Evolutionary conservation across 1,140 invertebrate genomes (phyloP).

Genomic region (Pseudoatta argentina): DNA sequence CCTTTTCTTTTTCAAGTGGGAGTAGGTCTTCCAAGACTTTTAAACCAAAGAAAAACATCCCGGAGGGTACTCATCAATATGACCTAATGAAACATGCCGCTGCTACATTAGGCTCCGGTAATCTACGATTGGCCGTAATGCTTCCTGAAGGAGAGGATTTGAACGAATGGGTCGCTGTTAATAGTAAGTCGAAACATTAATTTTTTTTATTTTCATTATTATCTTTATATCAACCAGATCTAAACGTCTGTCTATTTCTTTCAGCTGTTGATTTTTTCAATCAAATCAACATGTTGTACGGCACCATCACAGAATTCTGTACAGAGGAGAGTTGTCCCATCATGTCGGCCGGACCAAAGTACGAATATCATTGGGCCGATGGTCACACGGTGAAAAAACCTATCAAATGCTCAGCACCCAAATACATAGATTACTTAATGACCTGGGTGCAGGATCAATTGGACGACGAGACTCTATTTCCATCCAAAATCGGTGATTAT

Average conservation of each 20-base stretch:
- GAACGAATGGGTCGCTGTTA: conserved; percentile 99
- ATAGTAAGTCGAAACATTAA: conserved; percentile 91
- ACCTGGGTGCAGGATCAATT: conserved; percentile 99
- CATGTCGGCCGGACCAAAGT: conserved; percentile 99
- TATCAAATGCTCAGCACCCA: conserved; percentile 99
- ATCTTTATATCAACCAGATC: neutral
- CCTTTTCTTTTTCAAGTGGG: conserved; percentile 87
- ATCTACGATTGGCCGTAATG: conserved; percentile 97
- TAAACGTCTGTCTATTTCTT: conserved; percentile 63
- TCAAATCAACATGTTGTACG: conserved; percentile 99
- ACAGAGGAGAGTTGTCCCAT: conserved; percentile 99
- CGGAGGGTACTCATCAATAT: conserved; percentile 99
- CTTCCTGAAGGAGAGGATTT: conserved; percentile 99
- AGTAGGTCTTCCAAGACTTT: conserved; percentile 98
- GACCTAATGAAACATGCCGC: conserved; percentile 99
- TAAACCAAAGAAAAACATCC: conserved; percentile 99
- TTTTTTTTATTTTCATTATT: neutral
- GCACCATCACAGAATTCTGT: conserved; percentile 99
- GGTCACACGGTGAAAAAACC: conserved; percentile 99
- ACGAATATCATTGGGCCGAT: conserved; percentile 99
- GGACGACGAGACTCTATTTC: conserved; percentile 99
- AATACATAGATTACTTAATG: conserved; percentile 99
- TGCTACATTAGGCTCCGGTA: conserved; percentile 98
- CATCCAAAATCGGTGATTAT: conserved; percentile 97
- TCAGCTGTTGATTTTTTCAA: conserved; percentile 99